Evolutionary conservation across 2,113 vertebrate genomes (phyloP).

Genomic region (Nymphicus hollandicus): DNA sequence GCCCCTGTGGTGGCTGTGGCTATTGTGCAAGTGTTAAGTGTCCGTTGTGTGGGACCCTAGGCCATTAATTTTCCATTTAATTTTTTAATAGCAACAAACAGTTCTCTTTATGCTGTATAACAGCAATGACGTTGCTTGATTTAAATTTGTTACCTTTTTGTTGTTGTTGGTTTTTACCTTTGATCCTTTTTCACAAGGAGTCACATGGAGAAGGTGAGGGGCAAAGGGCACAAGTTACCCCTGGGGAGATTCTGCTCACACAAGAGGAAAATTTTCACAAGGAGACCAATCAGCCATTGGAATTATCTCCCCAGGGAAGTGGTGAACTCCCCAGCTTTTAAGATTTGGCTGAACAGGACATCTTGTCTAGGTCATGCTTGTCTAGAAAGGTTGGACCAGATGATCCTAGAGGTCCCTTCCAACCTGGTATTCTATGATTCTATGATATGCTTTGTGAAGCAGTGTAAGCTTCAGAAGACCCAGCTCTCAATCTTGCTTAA

Average conservation of each 20-base stretch:
- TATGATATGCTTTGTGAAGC: neutral
- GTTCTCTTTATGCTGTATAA: neutral
- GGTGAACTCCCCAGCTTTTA: neutral
- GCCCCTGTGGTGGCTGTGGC: neutral
- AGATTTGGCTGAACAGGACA: neutral
- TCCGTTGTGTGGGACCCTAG: neutral
- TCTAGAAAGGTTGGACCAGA: neutral
- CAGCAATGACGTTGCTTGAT: neutral
- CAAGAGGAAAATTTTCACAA: neutral
- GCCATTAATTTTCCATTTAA: neutral
- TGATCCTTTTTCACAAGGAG: neutral
- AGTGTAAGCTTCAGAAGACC: neutral
- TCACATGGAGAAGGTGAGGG: neutral
- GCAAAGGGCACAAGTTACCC: neutral
- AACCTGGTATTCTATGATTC: neutral
- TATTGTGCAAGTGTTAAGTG: neutral
- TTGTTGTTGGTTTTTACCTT: neutral
- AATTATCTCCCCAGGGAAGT: neutral
- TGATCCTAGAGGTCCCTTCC: neutral
- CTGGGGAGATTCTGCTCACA: neutral
- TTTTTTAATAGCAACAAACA: neutral
- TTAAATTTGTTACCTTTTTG: neutral
- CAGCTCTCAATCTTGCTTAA: neutral
- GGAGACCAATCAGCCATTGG: neutral
- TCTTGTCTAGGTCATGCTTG: neutral